These are phyloP conservation scores for Etheostoma nigrum DNA, from an alignment of 2,797 vertebrate species.

Conservation along the genomic window DNA sequence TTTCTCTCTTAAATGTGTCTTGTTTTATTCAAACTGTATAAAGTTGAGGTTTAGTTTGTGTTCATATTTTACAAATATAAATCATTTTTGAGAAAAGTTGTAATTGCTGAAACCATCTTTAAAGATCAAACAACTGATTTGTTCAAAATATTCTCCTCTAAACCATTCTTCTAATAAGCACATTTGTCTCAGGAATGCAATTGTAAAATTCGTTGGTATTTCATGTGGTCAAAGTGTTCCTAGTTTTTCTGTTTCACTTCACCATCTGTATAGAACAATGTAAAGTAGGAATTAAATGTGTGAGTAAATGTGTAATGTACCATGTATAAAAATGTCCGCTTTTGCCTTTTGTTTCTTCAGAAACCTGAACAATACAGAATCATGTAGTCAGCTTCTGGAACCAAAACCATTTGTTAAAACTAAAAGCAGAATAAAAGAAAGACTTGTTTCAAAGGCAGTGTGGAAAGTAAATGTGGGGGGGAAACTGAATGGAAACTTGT, in stretches of 20 bases:
- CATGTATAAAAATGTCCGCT: not conserved
- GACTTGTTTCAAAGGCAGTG: not conserved
- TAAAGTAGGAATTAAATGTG: not conserved
- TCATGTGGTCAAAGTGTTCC: not conserved
- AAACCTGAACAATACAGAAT: conserved; percentile 3
- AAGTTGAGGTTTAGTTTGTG: not conserved
- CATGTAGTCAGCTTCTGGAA: not conserved
- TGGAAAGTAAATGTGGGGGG: conserved; percentile 28
- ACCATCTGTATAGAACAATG: not conserved
- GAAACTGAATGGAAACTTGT: conserved; percentile 51
- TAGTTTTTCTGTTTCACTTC: conserved; percentile 12
- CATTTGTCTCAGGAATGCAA: too few relatives aligned
- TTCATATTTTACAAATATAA: not conserved
- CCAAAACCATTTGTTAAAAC: not conserved
- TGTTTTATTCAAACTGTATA: not conserved
- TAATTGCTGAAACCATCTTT: rapidly evolving
- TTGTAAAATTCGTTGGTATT: not conserved
- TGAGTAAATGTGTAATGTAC: not conserved
- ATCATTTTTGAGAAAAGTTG: not conserved
- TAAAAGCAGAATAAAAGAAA: not conserved
- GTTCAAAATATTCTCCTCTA: not conserved
- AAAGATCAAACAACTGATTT: not conserved
- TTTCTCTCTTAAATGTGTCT: not conserved
- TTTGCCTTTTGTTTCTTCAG: not conserved
- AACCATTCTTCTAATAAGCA: not conserved